Conservation (phyloP, 2,113 vertebrate genomes). For the Perca fluviatilis region DNA sequence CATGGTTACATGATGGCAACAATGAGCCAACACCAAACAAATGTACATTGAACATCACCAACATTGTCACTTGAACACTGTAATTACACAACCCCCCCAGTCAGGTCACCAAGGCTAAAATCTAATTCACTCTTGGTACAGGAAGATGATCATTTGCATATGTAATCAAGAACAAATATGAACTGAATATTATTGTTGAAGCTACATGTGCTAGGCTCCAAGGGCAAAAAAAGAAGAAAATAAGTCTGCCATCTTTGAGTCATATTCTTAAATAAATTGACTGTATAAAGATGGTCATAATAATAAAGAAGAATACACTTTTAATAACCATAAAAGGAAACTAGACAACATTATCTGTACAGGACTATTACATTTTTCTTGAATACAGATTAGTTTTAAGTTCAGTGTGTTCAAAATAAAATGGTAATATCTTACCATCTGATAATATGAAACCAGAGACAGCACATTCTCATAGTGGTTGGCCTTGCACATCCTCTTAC, state of each 20-base stretch:
- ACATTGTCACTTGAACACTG: background rate
- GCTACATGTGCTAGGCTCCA: background rate
- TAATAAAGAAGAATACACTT: background rate
- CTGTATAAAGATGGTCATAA: background rate
- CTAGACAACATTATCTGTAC: background rate
- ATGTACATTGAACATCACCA: background rate
- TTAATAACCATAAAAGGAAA: background rate
- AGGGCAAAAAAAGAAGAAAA: background rate
- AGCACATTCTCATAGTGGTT: constrained; percentile 91
- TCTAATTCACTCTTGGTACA: background rate
- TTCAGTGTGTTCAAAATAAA: background rate
- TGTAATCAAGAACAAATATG: background rate
- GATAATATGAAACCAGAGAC: constrained; percentile 96
- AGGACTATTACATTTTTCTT: background rate
- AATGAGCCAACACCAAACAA: background rate
- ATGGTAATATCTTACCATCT: constrained; percentile 89
- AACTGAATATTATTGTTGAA: background rate
- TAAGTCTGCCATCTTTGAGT: background rate
- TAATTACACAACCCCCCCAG: background rate
- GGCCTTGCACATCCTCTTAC: constrained; percentile 96
- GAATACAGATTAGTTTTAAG: background rate
- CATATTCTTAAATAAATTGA: background rate
- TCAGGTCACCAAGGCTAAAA: background rate
- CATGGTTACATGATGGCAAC: constrained; percentile 26
- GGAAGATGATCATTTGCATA: background rate